Evolutionary conservation across 2,797 vertebrate species (phyloP).

Genomic region (Rousettus madagascariensis): DNA sequence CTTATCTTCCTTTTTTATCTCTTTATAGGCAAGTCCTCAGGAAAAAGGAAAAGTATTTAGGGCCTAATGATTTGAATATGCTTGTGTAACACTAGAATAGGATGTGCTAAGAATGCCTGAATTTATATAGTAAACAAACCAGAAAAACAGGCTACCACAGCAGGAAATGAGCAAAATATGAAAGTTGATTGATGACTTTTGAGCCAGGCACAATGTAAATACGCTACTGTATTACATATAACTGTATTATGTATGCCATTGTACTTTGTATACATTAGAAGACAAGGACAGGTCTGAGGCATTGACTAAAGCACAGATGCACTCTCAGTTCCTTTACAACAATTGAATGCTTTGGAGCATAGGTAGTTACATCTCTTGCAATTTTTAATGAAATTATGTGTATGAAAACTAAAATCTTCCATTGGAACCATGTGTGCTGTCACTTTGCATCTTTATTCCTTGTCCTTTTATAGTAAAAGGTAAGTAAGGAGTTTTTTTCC

Average conservation of each 20-base stretch:
- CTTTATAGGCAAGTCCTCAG: conserved; percentile 40
- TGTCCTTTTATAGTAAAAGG: not conserved
- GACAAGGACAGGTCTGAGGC: not conserved
- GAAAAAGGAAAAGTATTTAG: not conserved
- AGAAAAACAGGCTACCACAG: not conserved
- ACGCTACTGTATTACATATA: not conserved
- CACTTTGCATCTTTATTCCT: not conserved
- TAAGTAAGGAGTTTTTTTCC: not conserved
- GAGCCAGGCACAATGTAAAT: not conserved
- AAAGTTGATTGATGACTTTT: conserved; percentile 4
- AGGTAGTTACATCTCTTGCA: not conserved
- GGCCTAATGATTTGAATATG: not conserved
- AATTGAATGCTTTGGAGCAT: not conserved
- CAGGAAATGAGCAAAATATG: not conserved
- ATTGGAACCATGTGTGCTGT: not conserved
- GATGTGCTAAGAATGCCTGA: not conserved
- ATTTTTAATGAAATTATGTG: not conserved
- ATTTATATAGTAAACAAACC: conserved; percentile 44
- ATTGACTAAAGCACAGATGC: not conserved
- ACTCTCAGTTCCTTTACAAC: not conserved
- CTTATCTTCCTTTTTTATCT: not conserved
- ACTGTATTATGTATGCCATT: not conserved
- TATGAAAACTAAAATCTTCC: not conserved
- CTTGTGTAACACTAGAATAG: not conserved
- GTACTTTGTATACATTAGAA: conserved; percentile 10